Conservation (phyloP, 35 echinoderm and acorn worm genomes). For the Chiridota heheva region DNA sequence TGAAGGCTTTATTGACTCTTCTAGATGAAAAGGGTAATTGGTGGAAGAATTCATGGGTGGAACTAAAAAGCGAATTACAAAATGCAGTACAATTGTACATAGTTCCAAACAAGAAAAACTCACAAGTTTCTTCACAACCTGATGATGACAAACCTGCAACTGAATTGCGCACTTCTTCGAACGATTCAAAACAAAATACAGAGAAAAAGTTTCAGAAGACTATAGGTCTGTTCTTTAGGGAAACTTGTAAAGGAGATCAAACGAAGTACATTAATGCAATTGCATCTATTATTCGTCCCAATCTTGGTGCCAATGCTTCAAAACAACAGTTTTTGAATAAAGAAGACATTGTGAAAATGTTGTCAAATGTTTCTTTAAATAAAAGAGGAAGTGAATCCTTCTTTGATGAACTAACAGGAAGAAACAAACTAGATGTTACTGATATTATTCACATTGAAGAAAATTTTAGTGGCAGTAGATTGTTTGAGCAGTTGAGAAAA, state of each 20-base stretch:
- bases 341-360: not conserved
- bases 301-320: not conserved
- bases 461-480: conserved; percentile 12
- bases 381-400: not conserved
- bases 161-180: too few relatives aligned
- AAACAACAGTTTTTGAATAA: not conserved
- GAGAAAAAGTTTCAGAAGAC: not conserved
- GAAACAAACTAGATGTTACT: not conserved
- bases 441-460: conserved; percentile 28
- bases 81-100: not conserved
- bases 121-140: not conserved
- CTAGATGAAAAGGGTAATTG: not conserved
- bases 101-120: not conserved
- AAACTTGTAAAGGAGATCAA: conserved; percentile 12
- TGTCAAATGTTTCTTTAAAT: not conserved
- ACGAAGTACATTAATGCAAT: not conserved
- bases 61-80: not conserved
- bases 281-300: not conserved
- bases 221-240: not conserved
- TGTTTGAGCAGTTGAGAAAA: conserved; percentile 11
- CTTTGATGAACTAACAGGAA: not conserved
- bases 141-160: too few relatives aligned
- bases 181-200: not conserved
- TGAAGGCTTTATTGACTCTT: not conserved
- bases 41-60: not conserved